A percentile compares a stretch with the other conserved stretches of the same genome.
Evolutionary conservation across 2,113 vertebrate genomes (phyloP).

Genomic region (Nestor notabilis): DNA sequence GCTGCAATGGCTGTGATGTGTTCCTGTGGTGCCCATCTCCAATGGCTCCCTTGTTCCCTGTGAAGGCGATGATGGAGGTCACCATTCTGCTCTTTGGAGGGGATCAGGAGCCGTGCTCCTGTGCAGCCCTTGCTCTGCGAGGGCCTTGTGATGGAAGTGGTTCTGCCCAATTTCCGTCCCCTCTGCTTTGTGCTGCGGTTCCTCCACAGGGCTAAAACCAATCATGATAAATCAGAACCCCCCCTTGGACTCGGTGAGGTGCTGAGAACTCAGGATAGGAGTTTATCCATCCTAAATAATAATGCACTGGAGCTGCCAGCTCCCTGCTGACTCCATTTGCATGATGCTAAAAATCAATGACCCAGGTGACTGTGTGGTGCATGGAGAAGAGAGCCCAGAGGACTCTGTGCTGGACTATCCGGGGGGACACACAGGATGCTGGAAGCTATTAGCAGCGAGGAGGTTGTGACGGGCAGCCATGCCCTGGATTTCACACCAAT

Average conservation of each 20-base stretch:
- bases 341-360: conserved; percentile 14
- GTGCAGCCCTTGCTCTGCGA: fast-evolving
- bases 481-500: conserved; percentile 50
- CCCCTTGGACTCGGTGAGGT: background rate
- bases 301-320: conserved; percentile 30
- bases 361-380: background rate
- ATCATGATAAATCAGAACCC: background rate
- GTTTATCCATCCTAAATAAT: conserved; percentile 57
- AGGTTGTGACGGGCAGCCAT: background rate
- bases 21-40: fast-evolving
- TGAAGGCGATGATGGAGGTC: background rate
- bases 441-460: background rate
- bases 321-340: conserved; percentile 40
- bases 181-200: background rate
- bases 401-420: background rate
- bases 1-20: fast-evolving
- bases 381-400: background rate
- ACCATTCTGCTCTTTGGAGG: background rate
- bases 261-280: background rate
- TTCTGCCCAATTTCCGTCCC: background rate
- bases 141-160: background rate
- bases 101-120: fast-evolving
- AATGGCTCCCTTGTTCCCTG: background rate
- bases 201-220: background rate
- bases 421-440: background rate